Evolutionary conservation across 2,797 vertebrate species (phyloP).

Genomic region (Halcyon leucocephala): DNA sequence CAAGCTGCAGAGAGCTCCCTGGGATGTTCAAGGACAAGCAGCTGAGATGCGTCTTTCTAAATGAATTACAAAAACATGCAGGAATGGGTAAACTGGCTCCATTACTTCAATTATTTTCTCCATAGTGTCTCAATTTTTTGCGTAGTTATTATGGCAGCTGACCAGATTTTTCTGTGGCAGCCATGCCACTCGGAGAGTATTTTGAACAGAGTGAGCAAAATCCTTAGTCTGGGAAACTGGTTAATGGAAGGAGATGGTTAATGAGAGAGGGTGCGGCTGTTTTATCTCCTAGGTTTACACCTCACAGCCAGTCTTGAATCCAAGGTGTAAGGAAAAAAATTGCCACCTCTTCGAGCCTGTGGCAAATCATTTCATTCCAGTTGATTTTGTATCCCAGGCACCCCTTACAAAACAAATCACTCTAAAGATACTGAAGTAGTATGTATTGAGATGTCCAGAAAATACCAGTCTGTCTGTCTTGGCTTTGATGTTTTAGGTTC

Average conservation of each 20-base stretch:
- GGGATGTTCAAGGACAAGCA: background rate
- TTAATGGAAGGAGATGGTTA: background rate
- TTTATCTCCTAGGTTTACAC: background rate
- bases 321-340: background rate
- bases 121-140: slow-evolving; percentile 13
- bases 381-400: background rate
- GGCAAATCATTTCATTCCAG: background rate
- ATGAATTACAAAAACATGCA: background rate
- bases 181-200: background rate
- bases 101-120: slow-evolving; percentile 6
- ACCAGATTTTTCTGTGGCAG: background rate
- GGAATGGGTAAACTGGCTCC: background rate
- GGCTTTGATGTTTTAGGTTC: background rate
- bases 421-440: background rate
- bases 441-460: background rate
- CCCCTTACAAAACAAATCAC: background rate
- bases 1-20: background rate
- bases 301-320: background rate
- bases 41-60: slow-evolving; percentile 24
- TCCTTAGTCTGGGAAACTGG: background rate
- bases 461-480: background rate
- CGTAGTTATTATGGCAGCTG: background rate
- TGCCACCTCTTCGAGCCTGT: background rate
- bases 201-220: background rate
- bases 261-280: background rate